phyloP scores from a whole-genome alignment of 2,888 invertebrate genomes.

The Leucoma salicis region DNA sequence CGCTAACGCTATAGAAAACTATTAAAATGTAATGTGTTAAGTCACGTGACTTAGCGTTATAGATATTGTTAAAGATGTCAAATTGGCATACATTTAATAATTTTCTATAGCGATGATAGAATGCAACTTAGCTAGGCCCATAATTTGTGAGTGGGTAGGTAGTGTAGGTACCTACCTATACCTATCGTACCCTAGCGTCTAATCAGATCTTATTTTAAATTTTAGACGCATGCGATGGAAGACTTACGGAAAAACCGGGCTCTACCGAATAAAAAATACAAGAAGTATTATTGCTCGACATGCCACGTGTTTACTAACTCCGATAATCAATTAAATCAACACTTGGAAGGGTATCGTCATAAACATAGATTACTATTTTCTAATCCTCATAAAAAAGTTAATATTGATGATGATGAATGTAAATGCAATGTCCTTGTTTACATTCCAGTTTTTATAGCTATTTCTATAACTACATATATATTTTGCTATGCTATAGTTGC shows the following conservation, averaged over 20 bases:
- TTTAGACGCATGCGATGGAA: too few relatives aligned
- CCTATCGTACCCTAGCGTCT: too few relatives aligned
- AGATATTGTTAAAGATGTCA: too few relatives aligned
- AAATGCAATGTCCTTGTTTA: constrained; percentile 52
- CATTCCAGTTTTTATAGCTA: constrained; percentile 51
- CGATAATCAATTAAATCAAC: constrained; percentile 67
- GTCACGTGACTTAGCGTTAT: too few relatives aligned
- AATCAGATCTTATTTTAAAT: too few relatives aligned
- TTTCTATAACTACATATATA: constrained; percentile 56
- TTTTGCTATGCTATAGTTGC: constrained; percentile 55
- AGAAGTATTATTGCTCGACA: constrained; percentile 57
- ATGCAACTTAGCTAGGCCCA: too few relatives aligned
- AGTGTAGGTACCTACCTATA: too few relatives aligned
- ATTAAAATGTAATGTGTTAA: too few relatives aligned
- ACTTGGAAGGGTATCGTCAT: constrained; percentile 68
- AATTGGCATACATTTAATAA: too few relatives aligned
- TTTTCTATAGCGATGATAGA: too few relatives aligned
- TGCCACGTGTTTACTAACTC: constrained; percentile 71
- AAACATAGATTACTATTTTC: constrained; percentile 52
- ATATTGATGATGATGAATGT: constrained; percentile 36
- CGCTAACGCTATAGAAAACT: too few relatives aligned
- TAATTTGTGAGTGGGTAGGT: too few relatives aligned
- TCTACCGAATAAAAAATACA: constrained; percentile 39
- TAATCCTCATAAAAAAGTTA: constrained; percentile 36
- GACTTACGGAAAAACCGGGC: constrained; percentile 32